Base-by-base conservation (phyloP, 2,113 vertebrate genomes). In the Erythrocercus mccallii region DNA sequence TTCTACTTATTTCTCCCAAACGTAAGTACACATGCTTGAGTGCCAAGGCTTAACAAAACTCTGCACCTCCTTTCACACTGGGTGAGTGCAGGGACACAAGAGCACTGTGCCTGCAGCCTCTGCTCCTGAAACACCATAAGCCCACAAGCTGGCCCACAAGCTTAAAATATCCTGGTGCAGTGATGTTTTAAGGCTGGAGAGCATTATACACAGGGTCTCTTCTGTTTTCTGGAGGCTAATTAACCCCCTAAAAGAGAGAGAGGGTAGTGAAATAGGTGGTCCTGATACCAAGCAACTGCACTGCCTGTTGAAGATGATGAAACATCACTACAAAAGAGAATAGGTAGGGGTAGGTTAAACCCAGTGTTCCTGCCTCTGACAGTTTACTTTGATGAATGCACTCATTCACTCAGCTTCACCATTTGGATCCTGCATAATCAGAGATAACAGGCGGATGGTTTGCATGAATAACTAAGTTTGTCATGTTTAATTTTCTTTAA, bases 401-500 rank as follows among this genome's bases (percentile, higher is more conserved):
- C 95, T 94, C 96, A 92, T 97, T 95, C 95, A 91, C 96, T 97
- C 97, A 95, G 92, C 86, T 94, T 95, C 97, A 93, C 97, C 96
- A 94, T 97, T 96, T 96, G 97, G 44, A 71, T 96, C 96, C 97
- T 97, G 96, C 96, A 96, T 97, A 98, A 98, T 98, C 96, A 97
- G 95, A 95, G 94, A 93, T 93, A 95, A 81, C 97, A 96, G 97
- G 96, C 94, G 94, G 97, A 97, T 94, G 97, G 97, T 95, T 96
- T 97, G 97, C 97, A 97, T 98, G 97, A 98, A 97, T 98, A 98
- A 97, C 97, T 96, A 97, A 97, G 96, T 97, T 97, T 97, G 97
- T 97, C 98, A 96, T 97, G 96, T 94, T 96, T 98, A 96, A 98
- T 98, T 98, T 97, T 97, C 96, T 96, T 97, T 96, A 93, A 96